Evolutionary conservation across 2,797 vertebrate species (phyloP), one percentile per base, ranked within the genome.

Genomic region (Graptemys geographica): DNA sequence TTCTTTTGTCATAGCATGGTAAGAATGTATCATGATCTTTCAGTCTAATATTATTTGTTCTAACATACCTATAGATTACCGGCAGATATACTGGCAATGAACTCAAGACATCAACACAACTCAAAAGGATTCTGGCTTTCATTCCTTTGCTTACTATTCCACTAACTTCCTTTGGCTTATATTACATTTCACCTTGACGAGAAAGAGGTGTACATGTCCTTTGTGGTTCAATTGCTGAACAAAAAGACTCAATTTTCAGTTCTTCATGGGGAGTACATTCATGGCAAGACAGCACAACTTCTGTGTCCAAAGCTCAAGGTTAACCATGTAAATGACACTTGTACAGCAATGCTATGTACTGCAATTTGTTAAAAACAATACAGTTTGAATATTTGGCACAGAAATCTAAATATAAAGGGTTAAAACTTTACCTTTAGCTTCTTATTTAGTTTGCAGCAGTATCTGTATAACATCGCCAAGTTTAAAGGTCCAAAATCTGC

Each of bases 391-490:
- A 55, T n/a, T 92, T 41, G 81, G 52, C 18, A 82, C 2, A 83
- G 84, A 90, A 87, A 90, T 13, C 87, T 0, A 92, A 37, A 18
- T 92, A 81, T 8, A 10, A 1, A 57, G 49, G 65, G 5, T 55
- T 91, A 88, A 83, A 88, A 80, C 1, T 99, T 99, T 98, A 99
- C 99, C 99, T 99, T 99, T 53, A 99, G 98, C 93, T 99, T 99
- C 98, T 99, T 99, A 98, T 99, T 99, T 93, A 99, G 98, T 97
- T 99, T 99, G 98, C 99, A 99, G 98, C 99, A 99, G 98, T 99
- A 99, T 98, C 99, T 98, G 97, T 99, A 99, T 92, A 99, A 97
- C 98, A 99, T 98, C 85, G 99, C 99, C 98, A 99, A 97, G 97
- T 99, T 99, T 89, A 99, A 98, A 65, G 99, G 99, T 84, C 99